A percentile compares a stretch with the other conserved stretches of the same genome.
These are phyloP conservation scores for Clarias pachynema DNA, from an alignment of 2,797 vertebrate genomes.

Conservation along the genomic window DNA sequence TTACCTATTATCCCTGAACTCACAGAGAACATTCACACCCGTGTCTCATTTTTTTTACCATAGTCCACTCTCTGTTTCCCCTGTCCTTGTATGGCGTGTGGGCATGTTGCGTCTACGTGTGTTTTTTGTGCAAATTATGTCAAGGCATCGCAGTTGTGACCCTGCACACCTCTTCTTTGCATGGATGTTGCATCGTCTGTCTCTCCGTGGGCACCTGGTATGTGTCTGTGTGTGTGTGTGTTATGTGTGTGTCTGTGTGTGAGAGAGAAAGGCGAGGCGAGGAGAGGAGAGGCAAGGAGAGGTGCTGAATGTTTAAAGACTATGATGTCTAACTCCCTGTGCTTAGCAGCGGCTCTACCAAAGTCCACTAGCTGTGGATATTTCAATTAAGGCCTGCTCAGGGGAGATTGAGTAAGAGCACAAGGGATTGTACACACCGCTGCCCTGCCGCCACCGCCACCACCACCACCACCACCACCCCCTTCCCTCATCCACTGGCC, in stretches of 20 bases:
- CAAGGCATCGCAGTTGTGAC: slow-evolving; percentile 25
- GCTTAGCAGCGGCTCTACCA: slow-evolving; percentile 51
- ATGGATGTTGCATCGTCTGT: slow-evolving; percentile 12
- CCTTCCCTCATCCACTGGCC: slow-evolving; percentile 33
- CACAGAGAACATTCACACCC: slow-evolving; percentile 36
- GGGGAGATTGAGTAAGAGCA: slow-evolving; percentile 70
- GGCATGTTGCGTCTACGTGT: slow-evolving; percentile 21
- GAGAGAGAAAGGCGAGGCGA: neutral
- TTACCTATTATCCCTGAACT: slow-evolving; percentile 50
- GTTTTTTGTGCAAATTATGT: slow-evolving; percentile 20
- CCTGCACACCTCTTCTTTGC: slow-evolving; percentile 21
- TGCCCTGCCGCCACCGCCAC: slow-evolving; percentile 53
- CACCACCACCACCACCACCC: neutral
- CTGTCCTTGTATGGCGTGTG: neutral
- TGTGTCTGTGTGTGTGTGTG: slow-evolving; percentile 22
- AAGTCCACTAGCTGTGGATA: slow-evolving; percentile 61
- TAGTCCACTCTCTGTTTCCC: neutral
- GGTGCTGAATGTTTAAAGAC: slow-evolving; percentile 48
- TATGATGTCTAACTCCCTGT: slow-evolving; percentile 40
- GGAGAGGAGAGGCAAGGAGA: slow-evolving; percentile 36
- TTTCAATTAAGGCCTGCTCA: slow-evolving; percentile 67
- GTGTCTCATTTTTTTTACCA: slow-evolving; percentile 12
- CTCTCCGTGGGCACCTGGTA: slow-evolving; percentile 20
- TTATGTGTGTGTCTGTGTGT: slow-evolving; percentile 3
- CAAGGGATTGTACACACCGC: slow-evolving; percentile 66